A percentile compares a stretch with the other conserved stretches of the same genome.
Conservation (phyloP, 1,140 invertebrate species). For the Drepana arcuata region DNA sequence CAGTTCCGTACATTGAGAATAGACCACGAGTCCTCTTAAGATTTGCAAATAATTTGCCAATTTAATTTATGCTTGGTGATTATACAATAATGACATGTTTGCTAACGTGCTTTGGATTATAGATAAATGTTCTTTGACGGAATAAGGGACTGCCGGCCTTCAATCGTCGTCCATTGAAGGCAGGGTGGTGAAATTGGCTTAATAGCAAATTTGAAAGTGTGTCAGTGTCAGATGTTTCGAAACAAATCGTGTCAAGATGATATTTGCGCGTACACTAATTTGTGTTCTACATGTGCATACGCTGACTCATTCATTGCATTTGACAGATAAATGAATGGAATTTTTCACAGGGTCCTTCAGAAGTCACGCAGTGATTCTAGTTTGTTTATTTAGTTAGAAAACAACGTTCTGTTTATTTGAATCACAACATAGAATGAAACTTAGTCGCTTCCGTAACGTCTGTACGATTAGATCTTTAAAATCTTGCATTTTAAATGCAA, state of each 20-base stretch:
- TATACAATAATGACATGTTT: not conserved
- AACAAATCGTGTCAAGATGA: constrained; percentile 41
- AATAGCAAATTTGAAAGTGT: constrained; percentile 31
- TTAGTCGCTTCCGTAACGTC: too few relatives aligned
- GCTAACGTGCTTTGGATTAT: not conserved
- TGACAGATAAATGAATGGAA: constrained; percentile 2
- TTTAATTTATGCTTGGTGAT: not conserved
- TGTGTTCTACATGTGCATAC: too few relatives aligned
- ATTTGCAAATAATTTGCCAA: not conserved
- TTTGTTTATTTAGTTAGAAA: constrained; percentile 2
- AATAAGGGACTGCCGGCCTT: not conserved
- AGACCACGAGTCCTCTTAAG: not conserved
- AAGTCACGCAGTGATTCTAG: too few relatives aligned
- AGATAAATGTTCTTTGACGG: not conserved
- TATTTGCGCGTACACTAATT: constrained; percentile 14
- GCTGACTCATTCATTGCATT: not conserved
- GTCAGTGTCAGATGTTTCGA: constrained; percentile 46
- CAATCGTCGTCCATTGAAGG: not conserved
- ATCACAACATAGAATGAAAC: not conserved
- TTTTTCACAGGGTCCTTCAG: too few relatives aligned
- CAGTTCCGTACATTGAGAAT: too few relatives aligned
- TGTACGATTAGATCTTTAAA: too few relatives aligned
- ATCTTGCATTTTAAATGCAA: too few relatives aligned
- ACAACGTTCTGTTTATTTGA: not conserved
- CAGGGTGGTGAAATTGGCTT: too few relatives aligned